Conservation (phyloP, 2,888 invertebrate genomes). For the Eurois occulta region DNA sequence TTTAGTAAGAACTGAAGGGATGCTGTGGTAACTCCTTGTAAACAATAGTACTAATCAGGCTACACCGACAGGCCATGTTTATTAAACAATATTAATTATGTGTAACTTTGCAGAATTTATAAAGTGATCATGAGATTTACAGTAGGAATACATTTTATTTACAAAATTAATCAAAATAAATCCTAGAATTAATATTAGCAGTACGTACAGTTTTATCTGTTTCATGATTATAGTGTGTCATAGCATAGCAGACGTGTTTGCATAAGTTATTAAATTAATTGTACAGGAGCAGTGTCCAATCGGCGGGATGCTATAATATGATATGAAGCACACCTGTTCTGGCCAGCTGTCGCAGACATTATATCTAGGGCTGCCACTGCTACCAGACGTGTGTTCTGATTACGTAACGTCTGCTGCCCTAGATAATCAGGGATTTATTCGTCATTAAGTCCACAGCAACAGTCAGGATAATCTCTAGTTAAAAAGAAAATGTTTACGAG, state of each 20-base stretch:
- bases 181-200: constrained; percentile 5
- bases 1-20: constrained; percentile 6
- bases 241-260: constrained; percentile 40
- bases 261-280: constrained; percentile 62
- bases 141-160: not conserved
- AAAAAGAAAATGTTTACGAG: not conserved
- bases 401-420: constrained; percentile 38
- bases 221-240: constrained; percentile 25
- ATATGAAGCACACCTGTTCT: constrained; percentile 77
- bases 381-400: constrained; percentile 32
- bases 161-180: not conserved
- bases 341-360: constrained; percentile 75
- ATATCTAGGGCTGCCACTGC: constrained; percentile 54
- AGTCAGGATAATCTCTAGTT: not conserved
- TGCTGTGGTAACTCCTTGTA: constrained; percentile 1
- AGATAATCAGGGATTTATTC: constrained; percentile 35
- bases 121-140: not conserved
- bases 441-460: not conserved
- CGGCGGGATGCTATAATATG: constrained; percentile 59
- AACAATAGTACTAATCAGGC: not conserved
- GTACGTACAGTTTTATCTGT: constrained; percentile 3
- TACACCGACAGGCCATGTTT: not conserved
- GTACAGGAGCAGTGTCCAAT: constrained; percentile 54
- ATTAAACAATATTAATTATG: constrained; percentile 1
- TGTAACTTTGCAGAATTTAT: constrained; percentile 5